Conservation (phyloP, 2,113 vertebrate species). For the Lepisosteus osseus region DNA sequence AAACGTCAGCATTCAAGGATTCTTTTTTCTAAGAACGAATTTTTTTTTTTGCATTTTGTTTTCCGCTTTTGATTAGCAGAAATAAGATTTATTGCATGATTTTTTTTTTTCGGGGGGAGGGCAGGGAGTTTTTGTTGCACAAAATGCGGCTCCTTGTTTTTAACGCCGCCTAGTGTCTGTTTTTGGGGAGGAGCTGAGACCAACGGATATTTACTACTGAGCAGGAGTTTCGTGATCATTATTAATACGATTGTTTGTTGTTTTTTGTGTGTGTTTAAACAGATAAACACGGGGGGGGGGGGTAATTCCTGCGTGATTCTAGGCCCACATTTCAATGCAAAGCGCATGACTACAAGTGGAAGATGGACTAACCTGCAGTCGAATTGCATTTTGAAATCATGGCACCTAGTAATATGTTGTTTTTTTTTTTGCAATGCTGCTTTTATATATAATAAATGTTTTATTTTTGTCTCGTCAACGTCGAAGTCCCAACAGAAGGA, state of each 20-base stretch:
- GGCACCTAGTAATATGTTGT: conserved; percentile 60
- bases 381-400: conserved; percentile 65
- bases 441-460: conserved; percentile 58
- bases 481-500: conserved; percentile 43
- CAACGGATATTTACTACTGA: conserved; percentile 72
- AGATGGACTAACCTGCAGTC: conserved; percentile 48
- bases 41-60: conserved; percentile 30
- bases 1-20: conserved; percentile 40
- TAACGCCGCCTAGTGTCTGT: conserved; percentile 60
- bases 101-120: conserved; percentile 32
- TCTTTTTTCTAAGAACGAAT: conserved; percentile 21
- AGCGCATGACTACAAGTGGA: conserved; percentile 56
- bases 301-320: conserved; percentile 53
- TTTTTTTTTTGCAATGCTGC: conserved; percentile 73
- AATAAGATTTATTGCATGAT: conserved; percentile 58
- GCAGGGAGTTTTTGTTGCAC: conserved; percentile 78
- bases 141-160: conserved; percentile 57
- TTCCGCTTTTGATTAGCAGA: conserved; percentile 31
- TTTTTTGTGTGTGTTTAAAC: conserved; percentile 52
- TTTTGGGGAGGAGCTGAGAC: conserved; percentile 60
- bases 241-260: conserved; percentile 4
- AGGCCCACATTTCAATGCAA: conserved; percentile 49
- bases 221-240: conserved; percentile 49
- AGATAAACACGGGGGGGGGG: conserved; percentile 39
- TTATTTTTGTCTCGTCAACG: conserved; percentile 10